phyloP scores from a whole-genome alignment of 2,113 vertebrate genomes.

The Bufo gargarizans region DNA sequence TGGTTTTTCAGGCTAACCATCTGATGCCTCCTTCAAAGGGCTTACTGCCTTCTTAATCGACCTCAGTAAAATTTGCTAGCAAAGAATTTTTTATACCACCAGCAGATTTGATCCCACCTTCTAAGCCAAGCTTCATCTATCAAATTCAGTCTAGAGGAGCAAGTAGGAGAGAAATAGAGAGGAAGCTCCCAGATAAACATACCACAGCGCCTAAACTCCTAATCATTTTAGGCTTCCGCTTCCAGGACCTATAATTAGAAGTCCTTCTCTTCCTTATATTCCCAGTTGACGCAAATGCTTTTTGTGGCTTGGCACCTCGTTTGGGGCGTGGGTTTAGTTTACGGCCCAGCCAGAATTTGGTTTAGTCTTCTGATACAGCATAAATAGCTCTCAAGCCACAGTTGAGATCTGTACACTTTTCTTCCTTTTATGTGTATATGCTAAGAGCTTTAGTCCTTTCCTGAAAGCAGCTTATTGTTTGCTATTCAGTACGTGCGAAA shows the following conservation, averaged over 20 bases:
- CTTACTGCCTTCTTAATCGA: slow-evolving; percentile 78
- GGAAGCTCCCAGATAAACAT: slow-evolving; percentile 99
- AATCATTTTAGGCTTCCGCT: slow-evolving; percentile 95
- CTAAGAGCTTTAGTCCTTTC: slow-evolving; percentile 60
- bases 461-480: slow-evolving; percentile 69
- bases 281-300: slow-evolving; percentile 99
- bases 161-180: slow-evolving; percentile 74
- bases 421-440: slow-evolving; percentile 70
- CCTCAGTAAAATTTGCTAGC: slow-evolving; percentile 70
- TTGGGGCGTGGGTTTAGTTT: slow-evolving; percentile 97
- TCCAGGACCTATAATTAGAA: slow-evolving; percentile 99
- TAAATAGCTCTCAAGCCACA: slow-evolving; percentile 90
- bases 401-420: slow-evolving; percentile 78
- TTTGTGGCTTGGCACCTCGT: slow-evolving; percentile 99
- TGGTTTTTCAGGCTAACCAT: slow-evolving; percentile 83
- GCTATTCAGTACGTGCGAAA: slow-evolving; percentile 64
- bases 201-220: slow-evolving; percentile 94
- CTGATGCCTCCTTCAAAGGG: slow-evolving; percentile 87
- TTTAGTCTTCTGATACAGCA: slow-evolving; percentile 95
- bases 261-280: slow-evolving; percentile 94
- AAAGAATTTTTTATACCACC: slow-evolving; percentile 81
- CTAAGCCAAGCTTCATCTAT: slow-evolving; percentile 81
- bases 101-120: slow-evolving; percentile 75
- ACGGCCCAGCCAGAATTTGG: slow-evolving; percentile 88
- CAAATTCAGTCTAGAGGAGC: slow-evolving; percentile 74